Conservation (phyloP, 2,113 vertebrate genomes). For the Xenopus tropicalis region UCB_Xtro_10.0 CM004445.2:24132001-24132500, state of each 20-base stretch:
- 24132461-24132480: background rate
- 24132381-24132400: background rate
- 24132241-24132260: conserved; percentile 31
- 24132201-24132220: conserved; percentile 33
- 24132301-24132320: conserved; percentile 24
- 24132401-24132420: conserved; percentile 19
- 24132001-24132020: no score
- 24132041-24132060: no score
- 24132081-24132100: no score
- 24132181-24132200: conserved; percentile 35
- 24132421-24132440: background rate
- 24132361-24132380: conserved; percentile 8
- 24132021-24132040: no score
- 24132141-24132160: conserved; percentile 9
- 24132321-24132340: conserved; percentile 20
- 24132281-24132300: conserved; percentile 35
- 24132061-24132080: no score
- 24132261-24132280: conserved; percentile 41
- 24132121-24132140: conserved; percentile 7
- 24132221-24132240: conserved; percentile 26
- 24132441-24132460: background rate
- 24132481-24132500: background rate
- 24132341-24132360: conserved; percentile 22
- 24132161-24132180: conserved; percentile 14
- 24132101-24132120: background rate